These are phyloP conservation scores for Lophochroa leadbeateri DNA, from an alignment of 2,113 vertebrate species.

Conservation along the genomic window DNA sequence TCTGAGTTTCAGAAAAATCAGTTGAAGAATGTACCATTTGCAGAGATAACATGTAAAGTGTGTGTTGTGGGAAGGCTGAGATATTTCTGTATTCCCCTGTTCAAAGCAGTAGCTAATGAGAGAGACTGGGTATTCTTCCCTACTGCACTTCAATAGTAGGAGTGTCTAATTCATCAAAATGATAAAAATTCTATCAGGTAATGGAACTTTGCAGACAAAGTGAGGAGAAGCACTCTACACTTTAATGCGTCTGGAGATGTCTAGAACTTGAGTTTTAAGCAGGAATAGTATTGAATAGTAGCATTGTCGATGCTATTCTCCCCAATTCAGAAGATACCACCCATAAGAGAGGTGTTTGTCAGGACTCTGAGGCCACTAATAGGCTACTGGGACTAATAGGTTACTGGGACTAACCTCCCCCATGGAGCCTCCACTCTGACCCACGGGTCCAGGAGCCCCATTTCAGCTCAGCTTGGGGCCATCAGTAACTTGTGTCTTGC, in stretches of 20 bases:
- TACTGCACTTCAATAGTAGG: neutral
- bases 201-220: neutral
- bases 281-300: neutral
- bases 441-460: neutral
- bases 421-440: neutral
- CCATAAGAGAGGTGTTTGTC: neutral
- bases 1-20: neutral
- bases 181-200: neutral
- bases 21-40: neutral
- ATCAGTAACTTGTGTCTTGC: neutral
- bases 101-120: neutral
- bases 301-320: neutral
- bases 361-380: neutral
- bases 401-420: neutral
- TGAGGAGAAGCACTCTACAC: neutral
- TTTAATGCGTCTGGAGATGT: neutral
- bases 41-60: accelerated
- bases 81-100: neutral
- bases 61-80: neutral
- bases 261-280: neutral
- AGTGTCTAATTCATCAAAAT: neutral
- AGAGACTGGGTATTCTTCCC: neutral
- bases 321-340: neutral
- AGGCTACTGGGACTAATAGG: no score
- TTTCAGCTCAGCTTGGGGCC: neutral